phyloP scores from a whole-genome alignment of 2,888 invertebrate species.

The Athripsodes cinereus region DNA sequence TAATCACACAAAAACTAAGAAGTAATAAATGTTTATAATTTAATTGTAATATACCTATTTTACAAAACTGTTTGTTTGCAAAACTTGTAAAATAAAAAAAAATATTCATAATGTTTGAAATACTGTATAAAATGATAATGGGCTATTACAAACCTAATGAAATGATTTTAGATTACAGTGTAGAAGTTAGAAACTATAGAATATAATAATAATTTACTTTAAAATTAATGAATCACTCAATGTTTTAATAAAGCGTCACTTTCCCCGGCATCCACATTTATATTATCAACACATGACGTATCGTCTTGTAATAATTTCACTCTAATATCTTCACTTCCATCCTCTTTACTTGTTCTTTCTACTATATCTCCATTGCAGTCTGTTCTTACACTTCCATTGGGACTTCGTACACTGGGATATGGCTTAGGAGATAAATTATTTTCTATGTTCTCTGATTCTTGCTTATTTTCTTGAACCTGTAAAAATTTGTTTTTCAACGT shows the following conservation, averaged over 20 bases:
- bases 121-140: too few species aligned
- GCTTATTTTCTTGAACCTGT: background rate
- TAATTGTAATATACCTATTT: too few species aligned
- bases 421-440: slow-evolving; percentile 32
- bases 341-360: slow-evolving; percentile 26
- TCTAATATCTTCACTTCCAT: slow-evolving; percentile 33
- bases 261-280: slow-evolving; percentile 23
- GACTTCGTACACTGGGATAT: slow-evolving; percentile 35
- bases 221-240: slow-evolving; percentile 6
- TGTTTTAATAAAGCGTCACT: slow-evolving; percentile 26
- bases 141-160: too few species aligned
- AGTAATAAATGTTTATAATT: too few species aligned
- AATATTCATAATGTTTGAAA: too few species aligned
- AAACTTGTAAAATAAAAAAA: too few species aligned
- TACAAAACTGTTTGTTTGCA: too few species aligned
- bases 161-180: too few species aligned
- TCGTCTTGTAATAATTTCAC: slow-evolving; percentile 17
- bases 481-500: too few species aligned
- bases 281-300: slow-evolving; percentile 12
- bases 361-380: slow-evolving; percentile 19
- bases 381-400: slow-evolving; percentile 22
- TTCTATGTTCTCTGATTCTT: background rate
- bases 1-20: too few species aligned
- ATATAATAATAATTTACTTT: too few species aligned
- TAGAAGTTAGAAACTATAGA: too few species aligned